A percentile compares a stretch with the other conserved stretches of the same genome.
Evolutionary conservation across 2,797 vertebrate species (phyloP).

Genomic region (Notamacropus eugenii): DNA sequence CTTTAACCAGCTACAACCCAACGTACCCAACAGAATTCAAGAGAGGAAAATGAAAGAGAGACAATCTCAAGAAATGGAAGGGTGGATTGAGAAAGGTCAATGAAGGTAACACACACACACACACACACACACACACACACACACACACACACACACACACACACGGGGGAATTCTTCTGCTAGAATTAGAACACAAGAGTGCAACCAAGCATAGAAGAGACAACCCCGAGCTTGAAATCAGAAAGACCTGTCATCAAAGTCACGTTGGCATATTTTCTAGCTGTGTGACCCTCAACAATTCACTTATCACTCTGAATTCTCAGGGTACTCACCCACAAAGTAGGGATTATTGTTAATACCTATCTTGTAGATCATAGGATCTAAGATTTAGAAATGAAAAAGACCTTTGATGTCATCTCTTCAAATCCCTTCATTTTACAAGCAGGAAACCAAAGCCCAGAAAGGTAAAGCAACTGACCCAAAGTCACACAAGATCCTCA

Average conservation of each 20-base stretch:
- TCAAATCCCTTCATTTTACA: neutral
- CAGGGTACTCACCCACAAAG: neutral
- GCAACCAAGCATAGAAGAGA: neutral
- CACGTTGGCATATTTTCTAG: neutral
- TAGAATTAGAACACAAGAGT: neutral
- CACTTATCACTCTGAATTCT: neutral
- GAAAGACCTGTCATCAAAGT: neutral
- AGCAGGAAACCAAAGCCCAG: neutral
- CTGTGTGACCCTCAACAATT: neutral
- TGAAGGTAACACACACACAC: no score
- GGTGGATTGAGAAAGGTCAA: neutral
- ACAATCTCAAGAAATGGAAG: neutral
- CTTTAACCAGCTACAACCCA: conserved; percentile 37
- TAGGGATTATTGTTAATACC: neutral
- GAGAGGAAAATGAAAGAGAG: neutral
- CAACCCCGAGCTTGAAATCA: neutral
- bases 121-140: neutral
- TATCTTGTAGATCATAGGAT: neutral
- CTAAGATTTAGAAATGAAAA: neutral
- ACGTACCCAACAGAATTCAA: conserved; percentile 9
- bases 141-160: neutral
- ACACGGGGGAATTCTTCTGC: neutral
- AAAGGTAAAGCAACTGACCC: neutral
- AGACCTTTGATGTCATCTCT: neutral
- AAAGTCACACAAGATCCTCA: neutral